A percentile compares a stretch with the other conserved stretches of the same genome.
Evolutionary conservation across 2,888 invertebrate species (phyloP).

Genomic region (Stenchaetothrips biformis): DNA sequence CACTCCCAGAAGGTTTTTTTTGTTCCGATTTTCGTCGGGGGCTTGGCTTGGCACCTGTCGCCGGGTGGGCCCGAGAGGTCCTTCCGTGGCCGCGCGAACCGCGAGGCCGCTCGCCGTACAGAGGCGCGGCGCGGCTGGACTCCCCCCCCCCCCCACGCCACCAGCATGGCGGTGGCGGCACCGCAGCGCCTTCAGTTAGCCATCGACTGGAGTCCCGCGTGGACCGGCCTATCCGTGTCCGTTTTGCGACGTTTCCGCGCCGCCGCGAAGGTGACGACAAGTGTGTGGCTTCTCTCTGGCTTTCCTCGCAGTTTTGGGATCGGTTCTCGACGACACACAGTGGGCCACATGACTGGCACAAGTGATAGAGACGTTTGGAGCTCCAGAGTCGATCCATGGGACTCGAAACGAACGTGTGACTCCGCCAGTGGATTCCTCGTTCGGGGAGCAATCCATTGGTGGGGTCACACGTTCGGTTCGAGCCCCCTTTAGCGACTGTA

Average conservation of each 20-base stretch:
- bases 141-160: not conserved
- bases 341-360: too few relatives aligned
- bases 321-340: not conserved
- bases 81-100: not conserved
- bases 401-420: too few relatives aligned
- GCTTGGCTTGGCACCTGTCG: too few relatives aligned
- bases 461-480: too few relatives aligned
- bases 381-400: too few relatives aligned
- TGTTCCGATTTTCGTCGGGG: too few relatives aligned
- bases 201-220: conserved; percentile 12
- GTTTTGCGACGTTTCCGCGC: not conserved
- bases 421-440: too few relatives aligned
- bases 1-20: not conserved
- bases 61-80: not conserved
- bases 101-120: not conserved
- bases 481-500: too few relatives aligned
- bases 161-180: not conserved
- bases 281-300: not conserved
- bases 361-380: too few relatives aligned
- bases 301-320: not conserved
- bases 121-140: not conserved
- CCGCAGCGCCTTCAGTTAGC: conserved; percentile 6
- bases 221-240: conserved; percentile 3
- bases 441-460: too few relatives aligned
- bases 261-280: not conserved